Evolutionary conservation across 1,140 invertebrate species (phyloP), one percentile per base, ranked within the genome.

Genomic region (Vollenhovia emeryi): DNA sequence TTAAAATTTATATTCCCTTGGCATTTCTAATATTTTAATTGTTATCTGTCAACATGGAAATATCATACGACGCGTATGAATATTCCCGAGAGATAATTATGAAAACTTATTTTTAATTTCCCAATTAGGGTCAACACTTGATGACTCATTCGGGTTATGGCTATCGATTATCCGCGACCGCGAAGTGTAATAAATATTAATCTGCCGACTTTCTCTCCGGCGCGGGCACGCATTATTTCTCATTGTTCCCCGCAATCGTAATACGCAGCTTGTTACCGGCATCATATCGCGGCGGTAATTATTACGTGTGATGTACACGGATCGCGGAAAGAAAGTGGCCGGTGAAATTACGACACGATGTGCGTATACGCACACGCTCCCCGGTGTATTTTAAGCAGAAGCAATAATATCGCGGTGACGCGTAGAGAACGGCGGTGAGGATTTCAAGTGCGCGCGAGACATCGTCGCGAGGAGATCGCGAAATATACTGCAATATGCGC

Each of bases 301-400:
- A 84, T 89, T 89, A 88, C 87, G 73, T 84, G 50, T 33, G 57
- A 62, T 43, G 62, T 84, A 36, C 52, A 9, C 21, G 74, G 48
- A 88, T 88, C 83, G 87, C 87, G 87, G 88, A 84, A 89, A 89
- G 88, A 89, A 89, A 89, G 87, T 86, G 33, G 57, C 43, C 43
- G 57, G 64, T 79, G 87, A 86, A 89, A 86, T 86, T 89, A 79
- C 73, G 11, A 11, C 40, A 57, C 50, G 43, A 69, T 33, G 33
- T 11, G 36, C 15, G 43, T 62, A 55, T 55, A 40, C n/a, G 33
- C 36, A 43, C 8, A 21, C 52, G 18, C 7, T 21, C 21, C 55
- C 48, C 62, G 43, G 33, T 71, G 57, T 62, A 66, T 78, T 86
- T 86, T 52, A 73, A 76, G 27, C 55, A 45, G n/a, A 66, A 24